Evolutionary conservation across 2,113 vertebrate species (phyloP), one percentile per base, ranked within the genome.

Genomic region (Argyrosomus japonicus): DNA sequence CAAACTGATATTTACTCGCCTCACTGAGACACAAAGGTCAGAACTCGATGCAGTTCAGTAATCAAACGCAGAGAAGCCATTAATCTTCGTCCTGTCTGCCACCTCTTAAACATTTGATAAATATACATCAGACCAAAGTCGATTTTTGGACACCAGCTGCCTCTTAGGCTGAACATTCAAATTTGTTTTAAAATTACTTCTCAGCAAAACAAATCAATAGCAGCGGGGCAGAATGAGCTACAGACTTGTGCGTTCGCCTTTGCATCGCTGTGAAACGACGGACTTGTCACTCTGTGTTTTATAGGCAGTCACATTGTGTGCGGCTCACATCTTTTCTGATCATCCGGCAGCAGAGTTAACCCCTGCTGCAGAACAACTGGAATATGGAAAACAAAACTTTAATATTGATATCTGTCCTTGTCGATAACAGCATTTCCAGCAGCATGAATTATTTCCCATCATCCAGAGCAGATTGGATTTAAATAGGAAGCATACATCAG

Each of bases 401-500:
- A 75, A 81, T 82, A 84, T 84, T 86, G 81, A 88, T 88, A 79
- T 77, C 40, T 65, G 90, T 76, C 88, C 84, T 79, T 81, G 88
- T 82, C 61, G 11, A 60, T 79, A 90, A 82, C 85, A 45, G 85
- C 32, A 7, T 79, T 90, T 89, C 36, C 85, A 27, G 84, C 85
- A 8, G 65, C 73, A 75, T 87, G 82, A 90, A 84, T 90, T 77
- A 88, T 86, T 89, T 79, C 21, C 82, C 87, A 77, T 85, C 91
- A 88, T 81, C 86, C 75, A n/a, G 17, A 91, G 40, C 75, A 77
- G 87, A 90, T 91, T 75, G 77, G 83, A 79, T 91, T 92, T 91
- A 92, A 93, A 91, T 85, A 77, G 89, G 84, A 78, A 57, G 82
- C 89, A 75, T 85, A 81, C 82, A 88, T 93, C 84, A 88, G 53